Evolutionary conservation across 2,797 vertebrate species (phyloP), one percentile per base, ranked within the genome.

Genomic region (Microchirus variegatus): DNA sequence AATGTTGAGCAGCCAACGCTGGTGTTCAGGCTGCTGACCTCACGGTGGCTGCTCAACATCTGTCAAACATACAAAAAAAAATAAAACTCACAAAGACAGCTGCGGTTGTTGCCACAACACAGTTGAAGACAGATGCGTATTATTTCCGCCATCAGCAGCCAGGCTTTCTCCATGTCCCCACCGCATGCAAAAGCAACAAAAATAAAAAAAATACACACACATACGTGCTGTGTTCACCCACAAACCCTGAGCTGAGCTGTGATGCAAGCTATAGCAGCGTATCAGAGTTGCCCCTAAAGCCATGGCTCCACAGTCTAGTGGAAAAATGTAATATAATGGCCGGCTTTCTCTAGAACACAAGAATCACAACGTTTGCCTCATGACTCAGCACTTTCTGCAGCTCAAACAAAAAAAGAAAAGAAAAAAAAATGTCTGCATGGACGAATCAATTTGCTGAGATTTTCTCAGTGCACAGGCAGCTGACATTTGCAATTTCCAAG

Each of bases 361-460:
- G 53, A 78, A 75, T 83, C 82, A 73, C 67, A 41, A 35, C 38
- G 38, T 55, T 46, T 37, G 46, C 47, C 50, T 80, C 52, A 40
- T 13, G 31, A 15, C 40, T 14, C 44, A 17, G 35, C 53, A 77
- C 50, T 84, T 84, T 78, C 45, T 75, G 68, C 74, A 74, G 56
- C 47, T 74, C 59, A 55, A 74, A 78, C 81, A 72, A 62, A 81
- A 81, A 31, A 22, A 22, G n/a, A n/a, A 72, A 62, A 81, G 80
- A 31, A 22, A 22, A n/a, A n/a, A n/a, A n/a, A n/a, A n/a, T n/a
- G 31, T 31, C 31, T 31, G 75, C 49, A 44, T 47, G 26, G 26
- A 70, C 66, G 45, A 69, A 76, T 73, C 57, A 66, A 46, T 43
- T 53, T 19, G 9, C 59, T 60, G 26, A 58, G 19, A 60, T 7